Base-by-base conservation (phyloP, 2,888 invertebrate species). In the Rutpela maculata region DNA sequence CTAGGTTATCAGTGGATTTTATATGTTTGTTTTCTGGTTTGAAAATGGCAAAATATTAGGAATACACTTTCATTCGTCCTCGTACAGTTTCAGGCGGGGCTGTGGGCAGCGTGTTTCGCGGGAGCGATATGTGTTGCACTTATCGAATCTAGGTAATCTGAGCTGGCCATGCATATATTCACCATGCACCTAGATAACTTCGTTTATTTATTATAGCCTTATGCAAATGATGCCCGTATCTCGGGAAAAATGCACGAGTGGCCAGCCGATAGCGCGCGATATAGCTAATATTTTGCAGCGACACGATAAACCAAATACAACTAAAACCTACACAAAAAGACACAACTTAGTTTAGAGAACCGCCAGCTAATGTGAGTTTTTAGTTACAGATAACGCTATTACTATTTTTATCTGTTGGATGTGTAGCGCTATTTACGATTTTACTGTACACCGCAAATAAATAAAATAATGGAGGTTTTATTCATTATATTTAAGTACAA, bases 171-270 rank as follows among this genome's bases (percentile, higher is more conserved):
- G 86, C 87, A 87, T 86, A 85, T 82, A 84, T 85, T 80, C 84
- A 83, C 86, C 85, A 85, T 87, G 85, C 86, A 86, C 87, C 86
- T 86, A 88, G 88, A 88, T 88, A 88, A 88, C 86, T 88, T 86
- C 86, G 86, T 86, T 88, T 88, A 89, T 89, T 88, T 89, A 89
- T 88, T 89, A 88, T 88, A 84, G 86, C 87, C 88, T 88, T 88
- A 89, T 89, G 89, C 88, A 89, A 89, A 89, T 89, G 87, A 85
- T 85, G 83, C 82, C 82, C 84, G 83, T 88, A 88, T 88, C 88
- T 87, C 81, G 84, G 85, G 84, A 88, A 88, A 88, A 88, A 88
- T 88, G 88, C 88, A 88, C 86, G 88, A 87, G 87, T 86, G 78
- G 83, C 79, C 83, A 77, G 82, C 85, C 85, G 81, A 87, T 87